phyloP scores from a whole-genome alignment of 2,113 vertebrate genomes.

The Oreochromis spilurus region DNA sequence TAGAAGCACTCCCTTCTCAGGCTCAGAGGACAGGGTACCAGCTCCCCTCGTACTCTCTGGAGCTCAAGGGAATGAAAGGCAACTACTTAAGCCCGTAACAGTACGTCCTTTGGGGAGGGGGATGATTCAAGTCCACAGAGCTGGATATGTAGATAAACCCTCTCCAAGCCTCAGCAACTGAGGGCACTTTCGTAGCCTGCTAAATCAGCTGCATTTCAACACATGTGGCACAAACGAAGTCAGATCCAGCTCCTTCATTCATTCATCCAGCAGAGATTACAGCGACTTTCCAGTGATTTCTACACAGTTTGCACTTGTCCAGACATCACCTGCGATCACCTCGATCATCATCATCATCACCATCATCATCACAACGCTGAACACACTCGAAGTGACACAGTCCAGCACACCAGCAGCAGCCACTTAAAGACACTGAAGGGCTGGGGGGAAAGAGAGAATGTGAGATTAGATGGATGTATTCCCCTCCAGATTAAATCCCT shows the following conservation, averaged over 20 bases:
- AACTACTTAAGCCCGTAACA: neutral
- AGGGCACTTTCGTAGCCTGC: neutral
- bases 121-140: neutral
- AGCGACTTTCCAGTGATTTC: neutral
- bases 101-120: neutral
- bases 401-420: neutral
- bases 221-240: neutral
- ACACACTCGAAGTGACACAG: neutral
- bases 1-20: slow-evolving; percentile 19
- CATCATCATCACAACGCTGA: slow-evolving; percentile 13
- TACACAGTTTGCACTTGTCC: slow-evolving; percentile 7
- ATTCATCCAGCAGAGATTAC: neutral
- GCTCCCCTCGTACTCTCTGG: neutral
- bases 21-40: slow-evolving; percentile 4
- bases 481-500: neutral
- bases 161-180: neutral
- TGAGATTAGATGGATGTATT: neutral
- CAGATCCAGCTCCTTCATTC: neutral
- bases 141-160: neutral
- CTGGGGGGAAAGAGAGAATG: neutral
- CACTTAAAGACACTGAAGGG: neutral
- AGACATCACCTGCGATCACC: neutral
- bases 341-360: slow-evolving; percentile 41
- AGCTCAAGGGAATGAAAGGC: slow-evolving; percentile 6
- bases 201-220: slow-evolving; percentile 12